Evolutionary conservation across 2,797 vertebrate genomes (phyloP).

Genomic region (Tadarida brasiliensis): DNA sequence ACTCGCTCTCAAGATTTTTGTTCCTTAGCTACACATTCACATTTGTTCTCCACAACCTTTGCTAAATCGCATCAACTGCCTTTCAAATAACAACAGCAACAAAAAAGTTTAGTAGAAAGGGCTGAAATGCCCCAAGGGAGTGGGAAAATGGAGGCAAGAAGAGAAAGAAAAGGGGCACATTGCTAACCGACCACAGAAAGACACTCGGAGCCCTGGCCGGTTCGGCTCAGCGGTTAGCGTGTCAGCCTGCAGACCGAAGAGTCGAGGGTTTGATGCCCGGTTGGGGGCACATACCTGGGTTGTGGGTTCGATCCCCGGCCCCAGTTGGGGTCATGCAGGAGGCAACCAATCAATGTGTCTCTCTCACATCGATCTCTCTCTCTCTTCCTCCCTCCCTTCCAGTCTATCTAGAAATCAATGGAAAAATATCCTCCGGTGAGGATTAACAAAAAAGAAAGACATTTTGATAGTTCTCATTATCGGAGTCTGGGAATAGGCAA

Average conservation of each 20-base stretch:
- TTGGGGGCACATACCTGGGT: no score
- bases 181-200: constrained; percentile 80
- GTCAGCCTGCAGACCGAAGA: no score
- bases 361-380: no score
- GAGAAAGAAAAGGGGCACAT: neutral
- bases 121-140: constrained; percentile 73
- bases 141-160: constrained; percentile 31
- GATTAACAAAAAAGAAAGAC: constrained; percentile 71
- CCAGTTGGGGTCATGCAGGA: no score
- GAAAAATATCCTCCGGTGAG: no score
- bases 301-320: no score
- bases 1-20: constrained; percentile 73
- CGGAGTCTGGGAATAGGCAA: constrained; percentile 76
- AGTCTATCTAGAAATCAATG: no score
- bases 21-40: constrained; percentile 65
- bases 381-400: no score
- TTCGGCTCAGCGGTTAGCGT: no score
- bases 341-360: no score
- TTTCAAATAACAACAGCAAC: constrained; percentile 67
- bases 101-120: constrained; percentile 78
- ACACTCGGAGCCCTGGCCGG: constrained; percentile 68
- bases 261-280: no score
- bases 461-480: constrained; percentile 87
- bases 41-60: constrained; percentile 72
- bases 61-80: constrained; percentile 79